Conservation (phyloP, 2,888 invertebrate genomes). For the Lysandra coridon region DNA sequence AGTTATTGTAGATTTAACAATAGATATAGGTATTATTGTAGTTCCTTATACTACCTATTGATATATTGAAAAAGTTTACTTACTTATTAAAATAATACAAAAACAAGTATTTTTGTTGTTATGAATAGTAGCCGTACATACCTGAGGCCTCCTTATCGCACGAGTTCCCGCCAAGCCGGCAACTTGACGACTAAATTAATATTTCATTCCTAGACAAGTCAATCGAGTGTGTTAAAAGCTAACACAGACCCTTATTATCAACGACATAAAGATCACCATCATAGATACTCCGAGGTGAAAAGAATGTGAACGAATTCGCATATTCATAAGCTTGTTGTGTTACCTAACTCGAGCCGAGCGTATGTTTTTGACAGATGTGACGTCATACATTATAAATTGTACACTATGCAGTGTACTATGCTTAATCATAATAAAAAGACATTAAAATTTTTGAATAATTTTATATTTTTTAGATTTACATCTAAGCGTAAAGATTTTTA, state of each 20-base stretch:
- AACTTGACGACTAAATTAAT: slow-evolving; percentile 28
- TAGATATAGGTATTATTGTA: neutral
- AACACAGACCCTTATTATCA: neutral
- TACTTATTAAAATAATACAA: neutral
- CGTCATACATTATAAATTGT: neutral
- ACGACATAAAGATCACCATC: neutral
- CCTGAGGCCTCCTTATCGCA: neutral
- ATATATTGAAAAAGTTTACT: neutral
- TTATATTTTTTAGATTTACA: neutral
- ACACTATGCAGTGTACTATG: neutral
- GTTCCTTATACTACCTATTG: neutral
- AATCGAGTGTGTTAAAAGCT: neutral
- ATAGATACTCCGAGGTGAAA: neutral
- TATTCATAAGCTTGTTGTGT: no score
- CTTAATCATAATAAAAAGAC: neutral
- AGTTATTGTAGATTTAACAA: neutral
- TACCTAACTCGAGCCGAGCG: neutral
- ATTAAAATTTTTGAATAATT: neutral
- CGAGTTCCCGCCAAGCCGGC: slow-evolving; percentile 5
- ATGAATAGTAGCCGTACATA: neutral
- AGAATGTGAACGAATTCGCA: no score
- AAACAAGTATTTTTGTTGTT: neutral
- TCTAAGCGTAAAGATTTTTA: neutral
- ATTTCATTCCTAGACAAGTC: neutral
- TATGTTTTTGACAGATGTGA: neutral